phyloP scores from a whole-genome alignment of 2,797 vertebrate species.

The Cottoperca gobio region DNA sequence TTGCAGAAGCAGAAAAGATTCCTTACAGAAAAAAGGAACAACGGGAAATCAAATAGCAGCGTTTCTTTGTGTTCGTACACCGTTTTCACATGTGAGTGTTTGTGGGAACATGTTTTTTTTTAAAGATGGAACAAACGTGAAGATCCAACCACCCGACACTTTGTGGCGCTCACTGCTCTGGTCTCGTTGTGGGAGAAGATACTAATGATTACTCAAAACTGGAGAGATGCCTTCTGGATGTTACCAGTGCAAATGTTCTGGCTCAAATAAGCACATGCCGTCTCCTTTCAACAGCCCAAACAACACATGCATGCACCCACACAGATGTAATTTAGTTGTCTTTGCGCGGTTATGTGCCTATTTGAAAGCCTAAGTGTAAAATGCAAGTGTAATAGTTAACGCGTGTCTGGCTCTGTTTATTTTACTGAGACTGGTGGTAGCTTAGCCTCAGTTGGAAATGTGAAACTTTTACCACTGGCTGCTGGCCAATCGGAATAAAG shows the following conservation, averaged over 20 bases:
- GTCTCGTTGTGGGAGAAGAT: conserved; percentile 17
- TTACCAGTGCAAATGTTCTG: conserved; percentile 30
- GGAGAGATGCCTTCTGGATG: conserved; percentile 32
- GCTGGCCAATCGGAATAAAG: conserved; percentile 20
- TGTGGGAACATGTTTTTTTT: background rate
- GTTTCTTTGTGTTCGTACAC: conserved; percentile 5
- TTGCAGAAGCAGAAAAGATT: background rate
- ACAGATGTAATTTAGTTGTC: conserved; percentile 5
- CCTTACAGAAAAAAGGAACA: background rate
- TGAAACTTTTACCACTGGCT: conserved; percentile 17
- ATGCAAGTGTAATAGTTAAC: background rate
- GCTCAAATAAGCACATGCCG: background rate
- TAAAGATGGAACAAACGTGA: conserved; percentile 13
- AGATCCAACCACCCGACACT: background rate
- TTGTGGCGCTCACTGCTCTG: conserved; percentile 10
- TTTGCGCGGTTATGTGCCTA: background rate
- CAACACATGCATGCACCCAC: conserved; percentile 28
- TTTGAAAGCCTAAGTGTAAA: background rate
- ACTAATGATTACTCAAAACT: conserved; percentile 43
- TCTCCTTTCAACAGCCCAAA: background rate
- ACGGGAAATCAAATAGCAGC: conserved; percentile 34
- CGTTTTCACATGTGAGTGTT: background rate
- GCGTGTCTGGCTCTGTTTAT: background rate
- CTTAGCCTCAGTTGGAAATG: background rate
- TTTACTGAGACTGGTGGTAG: background rate